Base-by-base conservation (phyloP, 2,797 vertebrate species). In the Rousettus madagascariensis region DNA sequence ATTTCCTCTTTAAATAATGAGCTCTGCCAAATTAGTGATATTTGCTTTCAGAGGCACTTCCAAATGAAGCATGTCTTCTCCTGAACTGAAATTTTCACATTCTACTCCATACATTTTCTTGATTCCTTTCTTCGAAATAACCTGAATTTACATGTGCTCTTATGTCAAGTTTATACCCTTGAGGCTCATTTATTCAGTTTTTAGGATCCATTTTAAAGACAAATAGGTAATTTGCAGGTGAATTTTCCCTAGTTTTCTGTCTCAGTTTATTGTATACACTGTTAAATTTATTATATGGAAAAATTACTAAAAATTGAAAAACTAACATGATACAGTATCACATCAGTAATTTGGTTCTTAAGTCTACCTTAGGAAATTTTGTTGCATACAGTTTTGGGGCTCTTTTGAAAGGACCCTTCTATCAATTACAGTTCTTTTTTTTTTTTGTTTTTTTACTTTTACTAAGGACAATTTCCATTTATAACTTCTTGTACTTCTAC, bases 1-100 rank as follows among this genome's bases (percentile, higher is more conserved):
- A 89, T 89, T 77, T 86, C 17, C 36, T 68, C 2, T 96, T 84
- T 51, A 84, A 90, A 38, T 71, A 43, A 86, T 15, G 51, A 85
- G 13, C 43, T 90, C n/a, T 65, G 2, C 8, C 24, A 53, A 80
- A 10, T 13, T 91, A 74, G 26, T 68, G 22, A 12, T 41, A 74
- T 30, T 57, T 36, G 7, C 19, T 80, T 82, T 83, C 33, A 6
- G 11, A 80, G 12, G 3, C 2, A 72, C 26, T 71, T 95, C 38
- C 26, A 38, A 55, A 16, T 63, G 55, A 85, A n/a, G n/a, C 20
- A 55, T 75, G 69, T n/a, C 13, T 22, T 74, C 6, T 26, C 9
- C 9, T 46, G 55, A 83, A 53, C 12, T 65, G 36, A n/a, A 74
- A 86, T 89, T 95, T 87, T 68, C 33, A 83, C 17, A 41, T 46